A percentile compares a stretch with the other conserved stretches of the same genome.
phyloP scores from a whole-genome alignment of 2,888 invertebrate genomes.

The Tubulanus polymorphus region DNA sequence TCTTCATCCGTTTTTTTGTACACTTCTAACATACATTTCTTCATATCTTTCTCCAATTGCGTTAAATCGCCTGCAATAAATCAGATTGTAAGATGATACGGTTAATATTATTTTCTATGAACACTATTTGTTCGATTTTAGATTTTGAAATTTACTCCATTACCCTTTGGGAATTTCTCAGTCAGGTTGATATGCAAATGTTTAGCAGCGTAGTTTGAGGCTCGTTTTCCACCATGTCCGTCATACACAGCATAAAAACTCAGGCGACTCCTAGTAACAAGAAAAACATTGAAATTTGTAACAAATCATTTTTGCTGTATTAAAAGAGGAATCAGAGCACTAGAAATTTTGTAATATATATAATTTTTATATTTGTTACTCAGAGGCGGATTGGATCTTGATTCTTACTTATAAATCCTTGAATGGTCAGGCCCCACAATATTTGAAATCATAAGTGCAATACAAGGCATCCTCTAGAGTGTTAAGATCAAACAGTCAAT shows the following conservation, averaged over 20 bases:
- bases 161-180: constrained; percentile 53
- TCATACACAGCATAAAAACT: constrained; percentile 57
- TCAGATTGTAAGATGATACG: not conserved
- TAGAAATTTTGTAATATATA: no score
- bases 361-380: no score
- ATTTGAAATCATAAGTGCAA: no score
- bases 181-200: constrained; percentile 52
- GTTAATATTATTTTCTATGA: not conserved
- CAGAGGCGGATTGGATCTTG: no score
- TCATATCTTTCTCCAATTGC: constrained; percentile 52
- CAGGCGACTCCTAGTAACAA: constrained; percentile 39
- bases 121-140: not conserved
- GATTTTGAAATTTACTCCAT: constrained; percentile 21
- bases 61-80: constrained; percentile 35
- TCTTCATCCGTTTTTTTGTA: constrained; percentile 57
- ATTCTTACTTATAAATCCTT: no score
- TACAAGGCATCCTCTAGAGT: no score
- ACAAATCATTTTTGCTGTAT: no score
- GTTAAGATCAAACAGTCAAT: no score
- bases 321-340: no score
- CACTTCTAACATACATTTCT: constrained; percentile 52
- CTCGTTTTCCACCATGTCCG: constrained; percentile 56
- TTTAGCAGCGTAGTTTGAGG: constrained; percentile 54
- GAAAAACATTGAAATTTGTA: no score
- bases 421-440: no score